Percentiles rank a stretch among this genome's conserved stretches.
phyloP scores from a whole-genome alignment of 2,888 invertebrate genomes.

The Rhagium mordax region DNA sequence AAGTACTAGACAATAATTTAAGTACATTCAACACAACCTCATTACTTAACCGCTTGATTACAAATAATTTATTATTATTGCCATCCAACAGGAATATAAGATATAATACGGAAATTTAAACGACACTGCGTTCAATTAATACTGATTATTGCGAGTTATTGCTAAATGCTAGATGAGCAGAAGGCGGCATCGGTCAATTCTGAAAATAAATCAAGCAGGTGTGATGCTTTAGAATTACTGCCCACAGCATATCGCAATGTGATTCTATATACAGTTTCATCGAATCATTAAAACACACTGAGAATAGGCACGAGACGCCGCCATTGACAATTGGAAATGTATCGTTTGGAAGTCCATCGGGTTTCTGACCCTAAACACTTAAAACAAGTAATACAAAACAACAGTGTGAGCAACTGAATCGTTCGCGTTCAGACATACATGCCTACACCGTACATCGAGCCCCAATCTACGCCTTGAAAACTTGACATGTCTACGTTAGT shows the following conservation, averaged over 20 bases:
- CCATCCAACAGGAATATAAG: slow-evolving; percentile 58
- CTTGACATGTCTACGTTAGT: slow-evolving; percentile 94
- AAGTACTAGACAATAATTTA: slow-evolving; percentile 57
- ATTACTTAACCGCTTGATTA: slow-evolving; percentile 47
- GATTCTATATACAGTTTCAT: slow-evolving; percentile 49
- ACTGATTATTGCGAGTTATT: slow-evolving; percentile 74
- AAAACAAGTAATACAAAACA: slow-evolving; percentile 47
- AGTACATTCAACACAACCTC: slow-evolving; percentile 61
- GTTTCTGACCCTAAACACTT: slow-evolving; percentile 42
- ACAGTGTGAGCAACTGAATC: slow-evolving; percentile 50
- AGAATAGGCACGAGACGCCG: slow-evolving; percentile 65
- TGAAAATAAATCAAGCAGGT: slow-evolving; percentile 41
- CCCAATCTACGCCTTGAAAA: slow-evolving; percentile 94
- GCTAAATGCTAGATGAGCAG: slow-evolving; percentile 70
- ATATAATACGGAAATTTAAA: slow-evolving; percentile 48
- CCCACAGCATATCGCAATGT: slow-evolving; percentile 61
- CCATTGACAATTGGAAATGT: slow-evolving; percentile 67
- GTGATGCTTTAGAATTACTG: slow-evolving; percentile 54
- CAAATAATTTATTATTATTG: slow-evolving; percentile 56
- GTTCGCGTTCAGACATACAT: slow-evolving; percentile 84
- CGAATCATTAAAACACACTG: slow-evolving; percentile 57
- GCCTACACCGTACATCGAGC: slow-evolving; percentile 92
- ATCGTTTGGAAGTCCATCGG: slow-evolving; percentile 60
- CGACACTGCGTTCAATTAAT: slow-evolving; percentile 60
- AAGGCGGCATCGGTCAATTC: slow-evolving; percentile 44